Base-by-base conservation (phyloP, 2,797 vertebrate species). In the Cuculus canorus region DNA sequence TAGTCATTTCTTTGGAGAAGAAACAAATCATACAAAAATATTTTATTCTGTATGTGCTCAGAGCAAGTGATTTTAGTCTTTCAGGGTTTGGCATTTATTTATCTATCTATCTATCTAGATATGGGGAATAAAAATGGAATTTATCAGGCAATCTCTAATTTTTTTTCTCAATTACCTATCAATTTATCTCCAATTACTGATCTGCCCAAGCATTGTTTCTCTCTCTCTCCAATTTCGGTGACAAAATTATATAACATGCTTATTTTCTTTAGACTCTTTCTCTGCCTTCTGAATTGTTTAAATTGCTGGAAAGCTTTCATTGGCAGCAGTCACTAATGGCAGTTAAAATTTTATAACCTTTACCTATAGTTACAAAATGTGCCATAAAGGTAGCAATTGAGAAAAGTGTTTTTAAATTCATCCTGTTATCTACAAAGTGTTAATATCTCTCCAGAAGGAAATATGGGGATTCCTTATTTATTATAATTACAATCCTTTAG, bases 271-370 rank as follows among this genome's bases (percentile, higher is more conserved):
- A 25, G 37, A 21, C 14, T 88, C 3, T 77, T 69, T 93, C 28
- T 88, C n/a, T 90, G 27, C 33, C 32, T 8, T 23, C 24, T 81
- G 61, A 91, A 88, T 70, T 87, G 35, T 90, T 94, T 76, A 86
- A 95, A 50, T 75, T 93, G 57, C 14, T 85, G 63, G 72, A 84
- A 90, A 82, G 11, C 5, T 0, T 84, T 54, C 90, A 64, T 59
- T 96, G 86, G 82, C 43, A 89, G 77, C 35, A 41, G 47, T 57
- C 11, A 79, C 56, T 89, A 65, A 68, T 13, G 39, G 54, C 24
- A 73, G 56, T 86, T 86, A 93, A 93, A 95, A 73, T 91, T 91
- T 81, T 94, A 71, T 77, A 88, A 87, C 14, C 19, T 94, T 96
- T 93, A 73, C 21, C 86, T 94, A 35, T 77, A 92, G 90, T 86